Conservation (phyloP, 2,113 vertebrate species). For the Melierax canorus region DNA sequence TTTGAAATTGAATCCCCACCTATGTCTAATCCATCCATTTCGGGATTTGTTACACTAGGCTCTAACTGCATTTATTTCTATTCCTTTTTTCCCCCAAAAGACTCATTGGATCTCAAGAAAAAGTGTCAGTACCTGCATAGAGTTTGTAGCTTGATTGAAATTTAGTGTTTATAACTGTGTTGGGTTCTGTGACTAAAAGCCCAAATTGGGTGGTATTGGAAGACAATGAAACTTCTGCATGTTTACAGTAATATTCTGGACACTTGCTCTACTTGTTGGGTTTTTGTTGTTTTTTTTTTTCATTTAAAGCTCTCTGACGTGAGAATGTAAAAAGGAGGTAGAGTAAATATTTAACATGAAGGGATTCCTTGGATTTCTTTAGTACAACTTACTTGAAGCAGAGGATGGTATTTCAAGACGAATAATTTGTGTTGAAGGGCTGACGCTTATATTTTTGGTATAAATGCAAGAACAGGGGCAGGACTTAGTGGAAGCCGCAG, state of each 20-base stretch:
- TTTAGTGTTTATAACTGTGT: neutral
- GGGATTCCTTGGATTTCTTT: neutral
- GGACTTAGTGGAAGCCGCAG: neutral
- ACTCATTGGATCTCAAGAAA: neutral
- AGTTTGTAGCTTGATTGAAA: neutral
- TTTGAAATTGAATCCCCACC: neutral
- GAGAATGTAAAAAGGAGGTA: neutral
- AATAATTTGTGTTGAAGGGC: neutral
- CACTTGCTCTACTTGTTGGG: neutral
- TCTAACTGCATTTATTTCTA: neutral
- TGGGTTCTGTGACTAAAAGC: neutral
- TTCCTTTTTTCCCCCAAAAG: rapidly evolving
- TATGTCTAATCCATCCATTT: neutral
- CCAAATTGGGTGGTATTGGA: neutral
- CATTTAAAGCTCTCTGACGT: neutral
- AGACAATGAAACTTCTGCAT: neutral
- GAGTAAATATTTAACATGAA: conserved; percentile 27
- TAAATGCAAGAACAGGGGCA: neutral
- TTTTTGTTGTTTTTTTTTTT: neutral
- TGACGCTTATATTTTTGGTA: neutral
- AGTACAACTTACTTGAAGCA: neutral
- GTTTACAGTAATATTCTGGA: neutral
- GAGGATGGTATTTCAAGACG: neutral
- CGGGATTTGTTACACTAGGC: neutral
- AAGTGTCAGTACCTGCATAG: neutral